Evolutionary conservation across 2,888 invertebrate species (phyloP).

Genomic region (Zhengitettix transpicula): DNA sequence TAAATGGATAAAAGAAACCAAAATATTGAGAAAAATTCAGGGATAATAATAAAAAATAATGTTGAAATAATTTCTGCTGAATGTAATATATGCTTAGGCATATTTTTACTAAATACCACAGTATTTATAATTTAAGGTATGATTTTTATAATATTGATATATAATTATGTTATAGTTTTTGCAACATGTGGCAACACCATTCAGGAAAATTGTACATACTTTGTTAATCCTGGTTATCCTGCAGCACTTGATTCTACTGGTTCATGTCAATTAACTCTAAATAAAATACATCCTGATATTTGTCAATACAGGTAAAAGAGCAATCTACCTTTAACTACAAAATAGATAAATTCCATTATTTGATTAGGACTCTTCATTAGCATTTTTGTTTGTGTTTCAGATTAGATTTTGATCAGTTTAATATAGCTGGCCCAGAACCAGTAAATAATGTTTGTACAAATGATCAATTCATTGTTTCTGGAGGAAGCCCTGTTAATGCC

Average conservation of each 20-base stretch:
- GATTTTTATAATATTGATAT: background rate
- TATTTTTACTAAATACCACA: no score
- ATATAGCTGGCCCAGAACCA: conserved; percentile 56
- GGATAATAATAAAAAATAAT: no score
- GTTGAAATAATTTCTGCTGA: no score
- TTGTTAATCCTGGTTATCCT: conserved; percentile 71
- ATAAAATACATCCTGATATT: conserved; percentile 60
- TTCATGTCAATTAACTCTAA: conserved; percentile 68
- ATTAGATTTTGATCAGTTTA: conserved; percentile 52
- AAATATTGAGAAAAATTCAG: no score
- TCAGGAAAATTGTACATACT: conserved; percentile 69
- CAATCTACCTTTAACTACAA: background rate
- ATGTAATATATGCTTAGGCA: no score
- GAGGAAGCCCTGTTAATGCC: conserved; percentile 59
- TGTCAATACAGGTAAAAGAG: conserved; percentile 37
- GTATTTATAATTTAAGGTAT: background rate
- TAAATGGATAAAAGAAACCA: no score
- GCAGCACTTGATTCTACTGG: conserved; percentile 55
- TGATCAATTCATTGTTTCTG: conserved; percentile 74
- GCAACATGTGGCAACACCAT: conserved; percentile 63
- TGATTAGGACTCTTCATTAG: background rate
- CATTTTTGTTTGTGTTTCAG: conserved; percentile 25
- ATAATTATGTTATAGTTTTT: conserved; percentile 37
- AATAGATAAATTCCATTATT: background rate
- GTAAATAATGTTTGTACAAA: conserved; percentile 63